phyloP scores from a whole-genome alignment of 35 echinoderm and acorn worm genomes.

The Anneissia japonica region DNA sequence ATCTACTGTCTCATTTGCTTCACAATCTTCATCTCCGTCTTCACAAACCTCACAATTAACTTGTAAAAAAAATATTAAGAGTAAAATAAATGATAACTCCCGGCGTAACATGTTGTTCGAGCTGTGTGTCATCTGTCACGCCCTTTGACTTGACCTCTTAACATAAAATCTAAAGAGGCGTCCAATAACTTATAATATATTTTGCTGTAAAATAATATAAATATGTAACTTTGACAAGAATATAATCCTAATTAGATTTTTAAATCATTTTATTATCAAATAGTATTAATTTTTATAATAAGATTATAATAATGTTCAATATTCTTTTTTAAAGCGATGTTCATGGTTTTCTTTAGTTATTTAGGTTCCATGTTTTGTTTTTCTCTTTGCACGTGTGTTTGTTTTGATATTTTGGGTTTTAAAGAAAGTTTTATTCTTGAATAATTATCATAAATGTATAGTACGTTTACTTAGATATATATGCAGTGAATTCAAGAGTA shows the following conservation, averaged over 20 bases:
- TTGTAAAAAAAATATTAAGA: background rate
- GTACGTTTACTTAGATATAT: too few species aligned
- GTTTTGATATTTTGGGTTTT: background rate
- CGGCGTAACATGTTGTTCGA: too few species aligned
- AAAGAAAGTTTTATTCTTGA: too few species aligned
- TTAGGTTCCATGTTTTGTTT: background rate
- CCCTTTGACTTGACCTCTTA: too few species aligned
- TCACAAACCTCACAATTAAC: background rate
- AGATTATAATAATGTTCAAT: background rate
- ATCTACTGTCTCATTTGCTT: background rate
- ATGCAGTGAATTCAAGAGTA: too few species aligned
- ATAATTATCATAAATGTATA: too few species aligned
- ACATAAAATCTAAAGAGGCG: too few species aligned
- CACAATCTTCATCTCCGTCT: background rate
- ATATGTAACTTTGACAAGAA: too few species aligned
- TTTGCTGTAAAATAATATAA: too few species aligned
- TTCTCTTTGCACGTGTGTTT: background rate
- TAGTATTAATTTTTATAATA: background rate
- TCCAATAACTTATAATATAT: too few species aligned
- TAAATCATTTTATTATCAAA: background rate
- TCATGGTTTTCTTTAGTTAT: background rate
- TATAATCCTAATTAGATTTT: too few species aligned
- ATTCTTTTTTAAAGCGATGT: background rate
- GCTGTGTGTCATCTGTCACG: too few species aligned
- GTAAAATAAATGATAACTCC: background rate